Evolutionary conservation across 2,113 vertebrate species (phyloP).

Genomic region (Chionis minor): DNA sequence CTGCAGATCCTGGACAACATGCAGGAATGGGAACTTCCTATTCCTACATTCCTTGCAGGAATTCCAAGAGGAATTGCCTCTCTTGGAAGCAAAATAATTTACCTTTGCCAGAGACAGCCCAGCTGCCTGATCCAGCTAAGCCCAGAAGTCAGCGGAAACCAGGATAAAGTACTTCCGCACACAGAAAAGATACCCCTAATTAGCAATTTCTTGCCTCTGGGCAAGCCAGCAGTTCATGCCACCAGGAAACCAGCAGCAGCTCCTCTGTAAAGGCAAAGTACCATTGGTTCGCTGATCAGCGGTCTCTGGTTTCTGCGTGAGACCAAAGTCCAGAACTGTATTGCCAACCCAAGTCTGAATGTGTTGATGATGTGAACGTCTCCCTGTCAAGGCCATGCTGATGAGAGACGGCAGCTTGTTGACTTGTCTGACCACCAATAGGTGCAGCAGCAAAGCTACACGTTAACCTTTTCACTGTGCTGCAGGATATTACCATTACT

Average conservation of each 20-base stretch:
- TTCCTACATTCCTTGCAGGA: no score
- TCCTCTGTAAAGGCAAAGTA: background rate
- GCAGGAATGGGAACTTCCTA: background rate
- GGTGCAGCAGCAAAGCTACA: background rate
- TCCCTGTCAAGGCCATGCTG: accelerated
- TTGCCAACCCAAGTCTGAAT: background rate
- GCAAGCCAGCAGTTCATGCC: background rate
- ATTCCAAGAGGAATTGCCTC: background rate
- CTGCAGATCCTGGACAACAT: background rate
- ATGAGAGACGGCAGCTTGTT: background rate
- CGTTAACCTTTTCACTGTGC: background rate
- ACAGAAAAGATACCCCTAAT: background rate
- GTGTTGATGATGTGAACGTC: no score
- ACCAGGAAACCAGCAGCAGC: background rate
- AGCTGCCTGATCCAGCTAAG: background rate
- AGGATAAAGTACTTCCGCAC: background rate
- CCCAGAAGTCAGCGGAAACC: background rate
- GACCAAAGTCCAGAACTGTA: background rate
- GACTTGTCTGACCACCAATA: background rate
- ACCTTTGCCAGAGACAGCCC: background rate
- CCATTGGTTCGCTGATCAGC: background rate
- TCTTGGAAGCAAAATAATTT: background rate
- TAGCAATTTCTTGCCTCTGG: background rate
- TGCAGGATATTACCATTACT: background rate
- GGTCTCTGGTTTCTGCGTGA: background rate